These are phyloP conservation scores for Ornithorhynchus anatinus DNA, from an alignment of 2,113 vertebrate genomes.

Conservation along the genomic window DNA sequence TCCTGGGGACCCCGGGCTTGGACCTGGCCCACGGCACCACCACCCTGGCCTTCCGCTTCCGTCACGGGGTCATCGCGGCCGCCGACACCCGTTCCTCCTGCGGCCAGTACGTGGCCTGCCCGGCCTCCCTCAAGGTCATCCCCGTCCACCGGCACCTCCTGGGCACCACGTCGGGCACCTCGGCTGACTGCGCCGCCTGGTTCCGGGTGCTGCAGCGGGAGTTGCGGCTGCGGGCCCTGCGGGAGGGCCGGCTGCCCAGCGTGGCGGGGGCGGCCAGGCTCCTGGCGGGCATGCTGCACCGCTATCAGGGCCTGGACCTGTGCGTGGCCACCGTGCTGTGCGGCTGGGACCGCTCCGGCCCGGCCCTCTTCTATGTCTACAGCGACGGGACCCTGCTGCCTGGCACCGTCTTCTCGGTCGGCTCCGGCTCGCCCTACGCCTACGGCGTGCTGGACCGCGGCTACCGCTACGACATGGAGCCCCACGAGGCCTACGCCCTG, in stretches of 20 bases:
- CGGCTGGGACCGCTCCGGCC: slow-evolving; percentile 81
- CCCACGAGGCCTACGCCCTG: slow-evolving; percentile 72
- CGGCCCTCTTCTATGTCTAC: slow-evolving; percentile 81
- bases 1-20: not conserved
- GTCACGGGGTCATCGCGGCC: slow-evolving; percentile 79
- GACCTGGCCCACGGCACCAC: slow-evolving; percentile 77
- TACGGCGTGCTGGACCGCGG: slow-evolving; percentile 75
- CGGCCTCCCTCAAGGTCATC: slow-evolving; percentile 72
- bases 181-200: slow-evolving; percentile 80
- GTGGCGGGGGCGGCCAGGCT: slow-evolving; percentile 77
- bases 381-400: slow-evolving; percentile 79
- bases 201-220: slow-evolving; percentile 74
- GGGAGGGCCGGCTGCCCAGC: slow-evolving; percentile 69
- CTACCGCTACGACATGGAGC: slow-evolving; percentile 70
- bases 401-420: slow-evolving; percentile 79
- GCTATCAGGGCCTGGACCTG: slow-evolving; percentile 77
- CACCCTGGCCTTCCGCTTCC: slow-evolving; percentile 80
- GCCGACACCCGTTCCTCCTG: slow-evolving; percentile 83
- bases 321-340: slow-evolving; percentile 83
- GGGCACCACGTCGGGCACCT: slow-evolving; percentile 81
- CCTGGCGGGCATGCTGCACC: slow-evolving; percentile 74
- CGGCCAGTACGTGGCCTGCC: slow-evolving; percentile 72
- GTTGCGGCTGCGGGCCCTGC: slow-evolving; percentile 75
- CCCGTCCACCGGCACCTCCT: slow-evolving; percentile 80
- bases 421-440: slow-evolving; percentile 86